Evolutionary conservation across 2,888 invertebrate species (phyloP), one percentile per base, ranked within the genome.

Genomic region (Hoplodrina ambigua): DNA sequence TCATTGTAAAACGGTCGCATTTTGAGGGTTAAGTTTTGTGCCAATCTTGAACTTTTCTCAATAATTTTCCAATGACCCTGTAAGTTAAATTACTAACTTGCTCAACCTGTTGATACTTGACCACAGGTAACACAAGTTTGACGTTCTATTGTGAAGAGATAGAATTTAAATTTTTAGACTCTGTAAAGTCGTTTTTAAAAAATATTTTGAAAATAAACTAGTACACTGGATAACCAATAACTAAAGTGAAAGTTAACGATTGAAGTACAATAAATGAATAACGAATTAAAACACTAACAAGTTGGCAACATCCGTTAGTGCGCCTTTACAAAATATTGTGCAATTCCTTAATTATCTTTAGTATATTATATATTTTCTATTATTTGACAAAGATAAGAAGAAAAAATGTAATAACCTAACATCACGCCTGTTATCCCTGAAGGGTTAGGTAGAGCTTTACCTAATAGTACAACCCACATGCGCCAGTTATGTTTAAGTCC

Each of bases 251-350:
- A 25, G 53, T 33, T 44, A 20, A 37, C 17, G 49, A 57, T 37
- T 25, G 13, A 49, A 15, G 33, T 19, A 58, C 13, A 57, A 41
- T 77, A 50, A 49, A 62, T 37, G 72, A 72, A 11, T 56, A 46
- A 52, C 19, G 71, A 0, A 70, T 46, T 20, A 37, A 71, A 71
- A 53, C 25, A 20, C 10, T 53, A 20, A 8, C 25, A 10, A 15
- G 30, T 58, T 70, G 49, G 50, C 15, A 73, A 54, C 41, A 57
- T 74, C 80, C 65, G 80, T 53, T 53, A 49, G 33, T 7, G 11
- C 11, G 30, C 62, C 62, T 57, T 74, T 64, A 25, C 33, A 74
- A 80, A 74, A 57, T 53, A 63, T 74, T 73, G 66, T 54, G 75
- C 49, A 74, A 74, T 64, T 25, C 19, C 17, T 11, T 60, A 19